These are phyloP conservation scores for Psephotus haematonotus DNA, from an alignment of 2,113 vertebrate genomes.

Conservation along the genomic window DNA sequence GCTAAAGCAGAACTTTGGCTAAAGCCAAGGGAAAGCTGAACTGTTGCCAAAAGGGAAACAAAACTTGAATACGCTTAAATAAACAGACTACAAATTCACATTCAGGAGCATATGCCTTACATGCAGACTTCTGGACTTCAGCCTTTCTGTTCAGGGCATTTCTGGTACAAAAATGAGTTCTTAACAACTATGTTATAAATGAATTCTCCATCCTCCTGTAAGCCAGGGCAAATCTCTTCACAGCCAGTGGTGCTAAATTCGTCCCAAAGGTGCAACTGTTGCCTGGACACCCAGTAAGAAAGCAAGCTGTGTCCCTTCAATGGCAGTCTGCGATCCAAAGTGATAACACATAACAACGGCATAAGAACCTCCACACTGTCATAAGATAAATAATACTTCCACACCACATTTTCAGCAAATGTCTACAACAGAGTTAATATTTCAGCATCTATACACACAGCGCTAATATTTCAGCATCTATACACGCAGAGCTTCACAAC, in stretches of 20 bases:
- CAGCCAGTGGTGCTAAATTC: neutral
- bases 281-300: neutral
- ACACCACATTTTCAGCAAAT: neutral
- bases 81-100: neutral
- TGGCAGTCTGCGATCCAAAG: neutral
- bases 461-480: neutral
- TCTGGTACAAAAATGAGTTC: neutral
- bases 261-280: neutral
- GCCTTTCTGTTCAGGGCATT: neutral
- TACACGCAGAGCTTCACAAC: neutral
- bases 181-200: neutral
- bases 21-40: neutral
- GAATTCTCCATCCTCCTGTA: neutral
- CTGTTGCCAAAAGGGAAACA: conserved; percentile 3
- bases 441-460: neutral
- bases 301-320: neutral
- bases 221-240: neutral
- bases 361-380: neutral
- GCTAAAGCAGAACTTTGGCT: neutral
- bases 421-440: neutral
- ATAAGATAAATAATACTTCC: neutral
- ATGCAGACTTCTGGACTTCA: neutral
- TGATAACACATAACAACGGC: accelerated
- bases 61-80: neutral
- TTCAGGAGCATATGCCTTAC: neutral